phyloP scores from a whole-genome alignment of 1,140 invertebrate genomes.

The Scaptomyza graminum region DNA sequence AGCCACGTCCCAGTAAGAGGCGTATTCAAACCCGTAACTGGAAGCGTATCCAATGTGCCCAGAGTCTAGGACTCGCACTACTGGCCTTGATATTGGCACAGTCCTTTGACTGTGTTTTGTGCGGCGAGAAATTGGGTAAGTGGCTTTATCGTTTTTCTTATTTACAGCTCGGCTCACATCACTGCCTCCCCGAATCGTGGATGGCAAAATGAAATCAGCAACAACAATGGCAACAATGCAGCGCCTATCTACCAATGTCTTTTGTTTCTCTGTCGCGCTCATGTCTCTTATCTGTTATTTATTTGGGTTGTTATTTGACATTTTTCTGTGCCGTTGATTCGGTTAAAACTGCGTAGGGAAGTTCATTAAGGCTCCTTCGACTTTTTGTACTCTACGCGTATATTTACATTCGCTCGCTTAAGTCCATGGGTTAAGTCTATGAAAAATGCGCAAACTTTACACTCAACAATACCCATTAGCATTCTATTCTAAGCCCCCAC shows the following conservation, averaged over 20 bases:
- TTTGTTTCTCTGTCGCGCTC: conserved; percentile 35
- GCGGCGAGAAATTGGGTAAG: conserved; percentile 80
- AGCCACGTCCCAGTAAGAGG: conserved; percentile 9
- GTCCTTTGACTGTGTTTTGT: conserved; percentile 54
- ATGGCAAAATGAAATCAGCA: conserved; percentile 30
- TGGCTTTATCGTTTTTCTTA: conserved; percentile 52
- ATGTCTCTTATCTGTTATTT: conserved; percentile 66
- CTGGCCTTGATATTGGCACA: conserved; percentile 56
- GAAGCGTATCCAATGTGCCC: conserved; percentile 5
- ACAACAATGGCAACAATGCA: conserved; percentile 16
- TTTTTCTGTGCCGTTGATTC: conserved; percentile 66
- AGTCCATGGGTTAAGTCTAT: conserved; percentile 51
- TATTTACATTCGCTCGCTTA: conserved; percentile 59
- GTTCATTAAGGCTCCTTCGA: conserved; percentile 48
- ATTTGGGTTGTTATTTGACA: conserved; percentile 65
- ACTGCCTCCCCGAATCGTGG: conserved; percentile 28
- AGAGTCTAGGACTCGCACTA: conserved; percentile 38
- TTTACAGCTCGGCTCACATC: conserved; percentile 51
- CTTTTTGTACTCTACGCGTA: background rate
- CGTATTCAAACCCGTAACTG: background rate
- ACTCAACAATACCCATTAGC: conserved; percentile 47
- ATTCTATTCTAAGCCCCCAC: background rate
- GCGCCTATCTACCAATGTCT: conserved; percentile 18
- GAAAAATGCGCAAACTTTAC: conserved; percentile 62
- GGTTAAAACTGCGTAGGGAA: conserved; percentile 13